A percentile compares a stretch with the other conserved stretches of the same genome.
Conservation (phyloP, 2,888 invertebrate species). For the Podotricha telesiphe region DNA sequence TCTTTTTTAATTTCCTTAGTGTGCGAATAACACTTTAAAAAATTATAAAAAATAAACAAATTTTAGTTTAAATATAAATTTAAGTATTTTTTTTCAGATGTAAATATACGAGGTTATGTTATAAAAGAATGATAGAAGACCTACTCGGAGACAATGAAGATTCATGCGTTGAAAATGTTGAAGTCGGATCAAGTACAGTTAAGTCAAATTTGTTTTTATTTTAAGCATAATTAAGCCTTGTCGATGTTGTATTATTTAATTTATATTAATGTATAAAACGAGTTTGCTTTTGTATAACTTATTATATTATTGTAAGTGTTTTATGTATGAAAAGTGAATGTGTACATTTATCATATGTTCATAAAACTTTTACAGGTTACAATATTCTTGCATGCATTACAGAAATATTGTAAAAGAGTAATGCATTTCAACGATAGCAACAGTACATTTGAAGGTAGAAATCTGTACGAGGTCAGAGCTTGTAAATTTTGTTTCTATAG, state of each 20-base stretch:
- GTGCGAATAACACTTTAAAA: too few relatives aligned
- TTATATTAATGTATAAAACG: too few relatives aligned
- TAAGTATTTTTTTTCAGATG: conserved; percentile 54
- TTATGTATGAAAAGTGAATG: too few relatives aligned
- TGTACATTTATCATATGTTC: not conserved
- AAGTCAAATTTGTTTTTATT: conserved; percentile 25
- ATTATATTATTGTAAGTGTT: too few relatives aligned
- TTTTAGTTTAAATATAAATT: not conserved
- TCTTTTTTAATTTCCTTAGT: too few relatives aligned
- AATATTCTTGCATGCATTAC: conserved; percentile 64
- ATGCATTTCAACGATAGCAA: conserved; percentile 47
- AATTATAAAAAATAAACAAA: too few relatives aligned
- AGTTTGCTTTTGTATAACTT: too few relatives aligned
- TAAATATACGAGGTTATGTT: conserved; percentile 59
- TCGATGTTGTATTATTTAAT: too few relatives aligned
- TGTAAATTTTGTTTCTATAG: not conserved
- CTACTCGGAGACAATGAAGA: conserved; percentile 60
- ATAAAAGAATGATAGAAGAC: conserved; percentile 58
- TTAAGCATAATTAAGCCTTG: too few relatives aligned
- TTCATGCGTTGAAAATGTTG: conserved; percentile 64
- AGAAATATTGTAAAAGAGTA: conserved; percentile 56
- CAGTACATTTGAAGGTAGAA: conserved; percentile 59
- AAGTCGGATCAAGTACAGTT: conserved; percentile 66
- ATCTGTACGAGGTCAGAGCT: conserved; percentile 64
- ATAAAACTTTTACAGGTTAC: conserved; percentile 54